phyloP scores from a whole-genome alignment of 2,113 vertebrate species.

The Gavialis gangeticus region DNA sequence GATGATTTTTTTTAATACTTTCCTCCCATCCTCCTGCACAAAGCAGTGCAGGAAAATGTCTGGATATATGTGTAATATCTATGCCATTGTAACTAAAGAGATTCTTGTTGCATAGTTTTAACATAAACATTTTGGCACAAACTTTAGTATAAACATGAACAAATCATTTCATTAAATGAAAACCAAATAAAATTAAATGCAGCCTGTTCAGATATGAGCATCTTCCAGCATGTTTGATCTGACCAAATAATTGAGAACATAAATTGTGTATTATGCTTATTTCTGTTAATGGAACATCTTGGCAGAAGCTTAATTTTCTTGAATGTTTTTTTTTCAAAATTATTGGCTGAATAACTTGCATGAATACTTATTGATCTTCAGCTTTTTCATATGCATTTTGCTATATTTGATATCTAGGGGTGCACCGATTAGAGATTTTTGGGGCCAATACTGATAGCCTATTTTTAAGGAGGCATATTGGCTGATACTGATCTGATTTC shows the following conservation, averaged over 20 bases:
- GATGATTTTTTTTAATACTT: neutral
- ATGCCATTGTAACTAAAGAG: neutral
- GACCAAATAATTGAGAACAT: neutral
- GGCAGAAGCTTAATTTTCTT: neutral
- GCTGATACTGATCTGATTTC: no score
- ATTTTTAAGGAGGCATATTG: no score
- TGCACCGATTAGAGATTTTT: no score
- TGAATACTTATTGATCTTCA: neutral
- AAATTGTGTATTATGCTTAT: neutral
- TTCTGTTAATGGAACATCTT: neutral
- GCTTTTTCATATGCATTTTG: neutral
- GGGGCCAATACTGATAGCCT: no score
- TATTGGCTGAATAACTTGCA: neutral
- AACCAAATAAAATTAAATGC: neutral
- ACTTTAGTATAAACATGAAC: neutral
- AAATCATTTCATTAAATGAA: neutral
- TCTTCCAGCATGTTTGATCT: neutral
- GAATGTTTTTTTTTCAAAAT: neutral
- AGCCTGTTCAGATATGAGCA: neutral
- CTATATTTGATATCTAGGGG: neutral
- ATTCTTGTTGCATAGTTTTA: neutral
- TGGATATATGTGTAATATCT: neutral
- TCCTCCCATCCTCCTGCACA: neutral
- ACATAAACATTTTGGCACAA: neutral
- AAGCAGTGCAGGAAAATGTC: neutral